phyloP scores from a whole-genome alignment of 35 echinoderm and acorn worm species.

The Eucidaris tribuloides region DNA sequence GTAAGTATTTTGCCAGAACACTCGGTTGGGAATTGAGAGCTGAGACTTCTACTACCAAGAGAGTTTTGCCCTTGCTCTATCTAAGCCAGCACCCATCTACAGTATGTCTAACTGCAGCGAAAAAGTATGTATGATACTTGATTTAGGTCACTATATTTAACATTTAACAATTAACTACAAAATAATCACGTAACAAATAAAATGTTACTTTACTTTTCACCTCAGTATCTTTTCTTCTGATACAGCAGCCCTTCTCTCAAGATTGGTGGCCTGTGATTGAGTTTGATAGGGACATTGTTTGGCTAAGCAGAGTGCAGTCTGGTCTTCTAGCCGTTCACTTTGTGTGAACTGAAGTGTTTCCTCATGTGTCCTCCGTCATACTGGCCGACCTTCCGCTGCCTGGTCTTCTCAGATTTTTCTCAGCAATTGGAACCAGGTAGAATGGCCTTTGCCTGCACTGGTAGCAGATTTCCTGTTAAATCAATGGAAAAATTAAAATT shows the following conservation, averaged over 20 bases:
- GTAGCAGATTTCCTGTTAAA: slow-evolving; percentile 68
- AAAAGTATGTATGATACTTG: no score
- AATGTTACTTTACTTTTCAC: slow-evolving; percentile 82
- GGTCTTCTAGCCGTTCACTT: slow-evolving; percentile 67
- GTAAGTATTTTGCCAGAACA: no score
- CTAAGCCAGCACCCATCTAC: no score
- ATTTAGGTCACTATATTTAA: no score
- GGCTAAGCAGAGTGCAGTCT: slow-evolving; percentile 28
- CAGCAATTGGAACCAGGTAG: slow-evolving; percentile 75
- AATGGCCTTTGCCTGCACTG: slow-evolving; percentile 79
- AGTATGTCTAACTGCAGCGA: no score
- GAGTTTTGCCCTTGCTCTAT: no score
- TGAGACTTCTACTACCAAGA: no score
- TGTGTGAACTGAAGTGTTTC: slow-evolving; percentile 90
- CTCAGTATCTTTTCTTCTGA: slow-evolving; percentile 85
- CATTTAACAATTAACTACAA: no score
- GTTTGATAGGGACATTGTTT: slow-evolving; percentile 86
- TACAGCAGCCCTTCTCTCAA: slow-evolving; percentile 90
- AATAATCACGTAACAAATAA: no score
- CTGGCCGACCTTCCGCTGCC: slow-evolving; percentile 48
- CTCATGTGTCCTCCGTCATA: slow-evolving; percentile 39
- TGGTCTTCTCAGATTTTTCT: slow-evolving; percentile 84
- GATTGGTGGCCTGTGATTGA: slow-evolving; percentile 90
- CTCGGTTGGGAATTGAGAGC: no score
- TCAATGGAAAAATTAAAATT: no score